Evolutionary conservation across 2,797 vertebrate species (phyloP).

Genomic region (Enteromius treurensis): DNA sequence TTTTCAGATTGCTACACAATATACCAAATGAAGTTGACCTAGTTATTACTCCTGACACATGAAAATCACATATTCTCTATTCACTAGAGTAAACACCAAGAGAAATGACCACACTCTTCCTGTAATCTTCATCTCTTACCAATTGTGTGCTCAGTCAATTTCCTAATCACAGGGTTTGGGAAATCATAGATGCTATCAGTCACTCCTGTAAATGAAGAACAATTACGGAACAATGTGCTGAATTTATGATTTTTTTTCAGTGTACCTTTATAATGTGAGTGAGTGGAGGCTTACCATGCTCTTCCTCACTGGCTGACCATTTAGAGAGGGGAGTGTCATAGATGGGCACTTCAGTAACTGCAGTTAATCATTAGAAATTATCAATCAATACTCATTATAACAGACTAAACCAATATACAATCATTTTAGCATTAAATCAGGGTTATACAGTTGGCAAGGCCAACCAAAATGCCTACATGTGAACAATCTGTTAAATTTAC

Average conservation of each 20-base stretch:
- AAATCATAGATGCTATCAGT: slow-evolving; percentile 74
- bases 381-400: neutral
- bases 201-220: slow-evolving; percentile 33
- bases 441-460: neutral
- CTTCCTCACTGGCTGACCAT: slow-evolving; percentile 32
- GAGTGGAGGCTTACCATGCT: slow-evolving; percentile 60
- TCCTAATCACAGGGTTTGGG: slow-evolving; percentile 68
- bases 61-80: neutral
- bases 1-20: neutral
- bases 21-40: neutral
- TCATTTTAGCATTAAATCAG: neutral
- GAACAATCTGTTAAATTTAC: neutral
- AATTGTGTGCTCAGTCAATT: slow-evolving; percentile 21
- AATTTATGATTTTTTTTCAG: neutral
- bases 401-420: neutral
- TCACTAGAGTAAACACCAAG: neutral
- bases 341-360: slow-evolving; percentile 54
- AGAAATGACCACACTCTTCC: neutral
- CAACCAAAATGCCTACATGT: neutral
- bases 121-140: slow-evolving; percentile 62
- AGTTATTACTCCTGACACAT: neutral
- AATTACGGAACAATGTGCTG: neutral
- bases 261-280: no score
- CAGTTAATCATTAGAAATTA: neutral
- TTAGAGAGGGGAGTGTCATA: slow-evolving; percentile 70